Evolutionary conservation across 2,888 invertebrate genomes (phyloP).

Genomic region (Neria commutata): DNA sequence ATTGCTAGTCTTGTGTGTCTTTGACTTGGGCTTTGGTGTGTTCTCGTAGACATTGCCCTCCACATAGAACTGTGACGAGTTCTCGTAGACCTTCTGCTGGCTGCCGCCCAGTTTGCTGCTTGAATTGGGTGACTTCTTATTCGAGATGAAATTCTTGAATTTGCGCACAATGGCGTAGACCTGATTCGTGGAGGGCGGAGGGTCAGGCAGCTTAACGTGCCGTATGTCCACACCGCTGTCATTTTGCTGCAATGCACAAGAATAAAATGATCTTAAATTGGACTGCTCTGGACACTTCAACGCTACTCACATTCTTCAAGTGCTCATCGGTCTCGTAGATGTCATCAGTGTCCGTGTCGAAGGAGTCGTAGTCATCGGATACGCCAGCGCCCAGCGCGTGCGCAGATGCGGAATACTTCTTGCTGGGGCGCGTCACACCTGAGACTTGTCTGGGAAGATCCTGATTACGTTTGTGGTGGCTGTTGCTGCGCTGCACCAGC

Average conservation of each 20-base stretch:
- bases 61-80: slow-evolving; percentile 51
- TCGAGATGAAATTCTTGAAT: slow-evolving; percentile 69
- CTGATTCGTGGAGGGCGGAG: slow-evolving; percentile 66
- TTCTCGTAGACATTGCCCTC: slow-evolving; percentile 38
- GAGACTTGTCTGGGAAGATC: slow-evolving; percentile 30
- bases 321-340: slow-evolving; percentile 62
- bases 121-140: slow-evolving; percentile 53
- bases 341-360: slow-evolving; percentile 70
- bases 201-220: slow-evolving; percentile 67
- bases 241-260: slow-evolving; percentile 50
- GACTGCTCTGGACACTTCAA: background rate
- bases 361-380: slow-evolving; percentile 73
- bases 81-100: slow-evolving; percentile 58
- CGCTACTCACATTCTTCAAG: slow-evolving; percentile 49
- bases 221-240: slow-evolving; percentile 65
- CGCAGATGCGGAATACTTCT: slow-evolving; percentile 47
- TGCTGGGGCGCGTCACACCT: slow-evolving; percentile 40
- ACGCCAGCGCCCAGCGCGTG: slow-evolving; percentile 51
- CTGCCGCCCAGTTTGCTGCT: slow-evolving; percentile 36
- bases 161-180: slow-evolving; percentile 74
- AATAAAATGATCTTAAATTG: background rate
- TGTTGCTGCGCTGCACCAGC: slow-evolving; percentile 35
- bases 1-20: slow-evolving; percentile 29
- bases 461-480: slow-evolving; percentile 37
- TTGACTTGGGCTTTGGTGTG: slow-evolving; percentile 33